phyloP scores from a whole-genome alignment of 2,888 invertebrate genomes.

The Yponomeuta sedellus region DNA sequence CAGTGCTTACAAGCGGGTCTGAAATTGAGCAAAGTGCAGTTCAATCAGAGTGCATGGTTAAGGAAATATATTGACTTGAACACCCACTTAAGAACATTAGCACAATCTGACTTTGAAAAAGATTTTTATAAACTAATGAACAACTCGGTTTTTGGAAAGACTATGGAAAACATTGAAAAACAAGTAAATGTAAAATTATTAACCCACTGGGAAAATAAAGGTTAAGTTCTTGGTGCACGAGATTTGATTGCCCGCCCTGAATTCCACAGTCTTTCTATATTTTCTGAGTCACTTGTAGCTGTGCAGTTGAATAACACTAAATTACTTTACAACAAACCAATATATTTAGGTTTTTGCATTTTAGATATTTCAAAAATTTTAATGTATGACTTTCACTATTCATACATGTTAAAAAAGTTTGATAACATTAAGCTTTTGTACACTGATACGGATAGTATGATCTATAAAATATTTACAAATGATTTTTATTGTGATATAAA shows the following conservation, averaged over 20 bases:
- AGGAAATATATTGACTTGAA: slow-evolving; percentile 45
- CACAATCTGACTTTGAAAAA: slow-evolving; percentile 40
- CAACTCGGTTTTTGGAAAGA: slow-evolving; percentile 45
- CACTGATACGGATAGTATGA: slow-evolving; percentile 29
- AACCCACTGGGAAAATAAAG: slow-evolving; percentile 33
- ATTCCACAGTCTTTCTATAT: slow-evolving; percentile 36
- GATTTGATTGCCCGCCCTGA: slow-evolving; percentile 29
- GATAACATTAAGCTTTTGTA: slow-evolving; percentile 24
- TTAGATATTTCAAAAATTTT: slow-evolving; percentile 25
- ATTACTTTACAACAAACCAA: slow-evolving; percentile 25
- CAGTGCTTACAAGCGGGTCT: slow-evolving; percentile 30
- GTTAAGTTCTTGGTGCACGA: slow-evolving; percentile 29
- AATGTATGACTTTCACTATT: slow-evolving; percentile 28
- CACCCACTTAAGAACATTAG: slow-evolving; percentile 32
- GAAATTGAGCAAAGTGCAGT: slow-evolving; percentile 34
- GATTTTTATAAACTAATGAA: slow-evolving; percentile 46
- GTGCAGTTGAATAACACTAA: slow-evolving; percentile 23
- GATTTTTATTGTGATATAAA: slow-evolving; percentile 29
- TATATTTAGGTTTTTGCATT: slow-evolving; percentile 25
- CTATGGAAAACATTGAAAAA: slow-evolving; percentile 38
- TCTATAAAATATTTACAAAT: slow-evolving; percentile 26
- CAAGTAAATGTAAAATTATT: slow-evolving; percentile 34
- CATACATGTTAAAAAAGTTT: slow-evolving; percentile 25
- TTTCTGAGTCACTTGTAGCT: slow-evolving; percentile 36
- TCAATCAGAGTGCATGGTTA: slow-evolving; percentile 41